Conservation (phyloP, 1,140 invertebrate species). For the Formica exsecta region DNA sequence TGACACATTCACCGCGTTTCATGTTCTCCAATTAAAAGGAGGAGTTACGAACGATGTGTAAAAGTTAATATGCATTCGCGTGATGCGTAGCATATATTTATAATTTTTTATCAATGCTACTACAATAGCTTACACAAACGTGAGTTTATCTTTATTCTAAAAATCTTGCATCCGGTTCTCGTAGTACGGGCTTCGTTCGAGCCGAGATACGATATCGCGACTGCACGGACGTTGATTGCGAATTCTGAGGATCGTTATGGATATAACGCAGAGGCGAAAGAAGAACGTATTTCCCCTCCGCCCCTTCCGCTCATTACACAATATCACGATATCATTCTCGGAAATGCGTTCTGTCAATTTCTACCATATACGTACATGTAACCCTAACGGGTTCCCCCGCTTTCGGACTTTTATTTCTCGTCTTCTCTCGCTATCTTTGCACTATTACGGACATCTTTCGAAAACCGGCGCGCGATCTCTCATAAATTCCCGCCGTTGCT, state of each 20-base stretch:
- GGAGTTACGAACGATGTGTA: conserved; percentile 6
- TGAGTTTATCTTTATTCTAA: conserved; percentile 33
- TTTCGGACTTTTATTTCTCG: background rate
- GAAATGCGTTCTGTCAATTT: conserved; percentile 57
- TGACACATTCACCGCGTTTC: conserved; percentile 56
- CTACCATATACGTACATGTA: background rate
- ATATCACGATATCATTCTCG: conserved; percentile 60
- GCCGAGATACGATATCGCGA: conserved; percentile 12
- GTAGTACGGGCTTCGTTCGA: background rate
- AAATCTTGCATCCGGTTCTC: conserved; percentile 5
- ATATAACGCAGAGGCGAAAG: background rate
- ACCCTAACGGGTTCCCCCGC: conserved; percentile 16
- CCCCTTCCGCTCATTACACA: conserved; percentile 8
- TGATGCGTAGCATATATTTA: background rate
- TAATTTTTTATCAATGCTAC: background rate
- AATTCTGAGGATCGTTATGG: conserved; percentile 52
- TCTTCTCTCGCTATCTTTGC: background rate
- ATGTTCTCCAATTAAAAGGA: conserved; percentile 52
- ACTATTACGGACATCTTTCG: conserved; percentile 54
- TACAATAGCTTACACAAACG: background rate
- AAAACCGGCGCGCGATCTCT: conserved; percentile 63
- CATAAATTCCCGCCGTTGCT: conserved; percentile 71
- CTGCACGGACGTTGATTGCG: conserved; percentile 39
- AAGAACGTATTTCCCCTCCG: background rate
- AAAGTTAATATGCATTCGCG: background rate